A percentile compares a stretch with the other conserved stretches of the same genome.
Evolutionary conservation across 2,888 invertebrate species (phyloP).

Genomic region (Phalera bucephala): DNA sequence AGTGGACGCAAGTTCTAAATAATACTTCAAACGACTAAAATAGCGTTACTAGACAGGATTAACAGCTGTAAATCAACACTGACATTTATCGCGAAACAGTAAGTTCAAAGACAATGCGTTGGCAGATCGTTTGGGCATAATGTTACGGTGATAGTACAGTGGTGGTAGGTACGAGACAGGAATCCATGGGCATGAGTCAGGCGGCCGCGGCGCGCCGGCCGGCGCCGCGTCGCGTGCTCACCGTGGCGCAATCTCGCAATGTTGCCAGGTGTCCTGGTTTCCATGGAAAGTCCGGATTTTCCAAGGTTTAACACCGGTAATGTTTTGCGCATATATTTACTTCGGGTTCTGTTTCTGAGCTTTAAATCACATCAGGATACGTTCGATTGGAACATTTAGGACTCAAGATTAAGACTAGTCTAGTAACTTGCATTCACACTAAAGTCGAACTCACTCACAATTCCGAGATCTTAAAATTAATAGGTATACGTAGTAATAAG

Average conservation of each 20-base stretch:
- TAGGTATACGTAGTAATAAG: too few relatives aligned
- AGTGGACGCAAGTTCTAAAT: too few relatives aligned
- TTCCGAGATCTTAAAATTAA: too few relatives aligned
- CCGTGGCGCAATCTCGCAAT: slow-evolving; percentile 30
- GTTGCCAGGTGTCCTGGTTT: slow-evolving; percentile 5
- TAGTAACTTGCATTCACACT: too few relatives aligned
- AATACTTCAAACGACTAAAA: slow-evolving; percentile 27
- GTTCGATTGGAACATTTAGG: too few relatives aligned
- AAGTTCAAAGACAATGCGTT: slow-evolving; percentile 79
- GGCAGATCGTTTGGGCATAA: slow-evolving; percentile 77
- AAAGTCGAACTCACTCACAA: too few relatives aligned
- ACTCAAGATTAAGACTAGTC: too few relatives aligned
- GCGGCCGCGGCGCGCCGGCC: slow-evolving; percentile 37
- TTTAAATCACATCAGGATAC: too few relatives aligned
- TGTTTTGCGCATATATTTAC: too few relatives aligned
- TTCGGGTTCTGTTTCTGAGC: too few relatives aligned
- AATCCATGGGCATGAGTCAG: slow-evolving; percentile 76
- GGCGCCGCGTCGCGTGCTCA: slow-evolving; percentile 35
- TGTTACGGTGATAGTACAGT: slow-evolving; percentile 60
- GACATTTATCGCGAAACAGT: slow-evolving; percentile 70
- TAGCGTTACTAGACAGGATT: slow-evolving; percentile 41
- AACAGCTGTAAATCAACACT: slow-evolving; percentile 59
- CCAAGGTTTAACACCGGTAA: not conserved
- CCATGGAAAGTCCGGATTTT: slow-evolving; percentile 1
- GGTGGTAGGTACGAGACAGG: slow-evolving; percentile 56